Percentiles rank a stretch among this genome's conserved stretches.
Evolutionary conservation across 2,113 vertebrate genomes (phyloP).

Genomic region (Ailuropoda melanoleuca): DNA sequence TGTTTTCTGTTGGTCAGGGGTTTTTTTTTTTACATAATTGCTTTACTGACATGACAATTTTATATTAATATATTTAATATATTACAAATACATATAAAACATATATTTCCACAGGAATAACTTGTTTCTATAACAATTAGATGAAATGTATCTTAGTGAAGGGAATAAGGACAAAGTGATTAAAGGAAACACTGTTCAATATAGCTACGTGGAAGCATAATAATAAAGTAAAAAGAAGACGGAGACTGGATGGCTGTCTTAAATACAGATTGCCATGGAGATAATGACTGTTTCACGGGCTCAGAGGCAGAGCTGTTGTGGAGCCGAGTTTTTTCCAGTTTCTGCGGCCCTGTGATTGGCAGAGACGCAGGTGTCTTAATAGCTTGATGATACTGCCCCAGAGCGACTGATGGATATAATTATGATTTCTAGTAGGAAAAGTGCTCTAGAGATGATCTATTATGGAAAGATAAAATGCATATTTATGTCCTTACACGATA

Average conservation of each 20-base stretch:
- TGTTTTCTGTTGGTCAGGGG: not conserved
- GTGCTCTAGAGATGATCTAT: conserved; percentile 29
- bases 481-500: not conserved
- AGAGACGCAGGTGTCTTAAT: not conserved
- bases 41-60: not conserved
- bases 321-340: not conserved
- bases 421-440: conserved; percentile 50
- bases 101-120: not conserved
- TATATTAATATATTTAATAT: not conserved
- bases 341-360: not conserved
- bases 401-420: conserved; percentile 28
- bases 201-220: not conserved
- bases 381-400: conserved; percentile 27
- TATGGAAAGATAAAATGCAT: conserved; percentile 44
- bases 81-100: not conserved
- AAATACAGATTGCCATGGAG: conserved; percentile 31
- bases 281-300: conserved; percentile 27
- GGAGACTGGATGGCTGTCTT: not conserved
- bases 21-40: not conserved
- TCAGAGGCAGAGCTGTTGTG: not conserved
- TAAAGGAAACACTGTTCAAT: conserved; percentile 34
- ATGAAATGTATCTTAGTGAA: not conserved
- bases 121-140: not conserved
- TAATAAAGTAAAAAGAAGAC: conserved; percentile 11
- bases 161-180: not conserved